Evolutionary conservation across 2,888 invertebrate genomes (phyloP).

Genomic region (Limnephilus lunatus): DNA sequence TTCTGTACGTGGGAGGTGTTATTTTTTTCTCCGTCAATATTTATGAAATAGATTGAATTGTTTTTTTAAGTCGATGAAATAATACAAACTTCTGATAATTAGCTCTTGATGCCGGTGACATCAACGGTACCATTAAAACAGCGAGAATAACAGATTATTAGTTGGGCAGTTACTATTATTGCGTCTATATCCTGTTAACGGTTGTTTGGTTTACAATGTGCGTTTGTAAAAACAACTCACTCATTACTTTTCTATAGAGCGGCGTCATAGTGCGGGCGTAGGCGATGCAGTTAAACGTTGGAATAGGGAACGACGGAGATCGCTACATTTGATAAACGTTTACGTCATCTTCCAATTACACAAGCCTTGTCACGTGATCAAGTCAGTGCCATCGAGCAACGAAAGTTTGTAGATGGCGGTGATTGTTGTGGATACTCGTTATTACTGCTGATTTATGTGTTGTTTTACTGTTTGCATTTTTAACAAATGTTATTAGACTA

Average conservation of each 20-base stretch:
- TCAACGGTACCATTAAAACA: neutral
- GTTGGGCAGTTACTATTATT: neutral
- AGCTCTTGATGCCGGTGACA: neutral
- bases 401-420: too few relatives aligned
- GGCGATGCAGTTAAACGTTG: constrained; percentile 32
- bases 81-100: neutral
- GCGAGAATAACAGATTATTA: neutral
- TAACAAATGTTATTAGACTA: too few relatives aligned
- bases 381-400: too few relatives aligned
- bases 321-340: neutral
- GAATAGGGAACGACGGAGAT: neutral
- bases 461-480: too few relatives aligned
- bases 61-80: neutral
- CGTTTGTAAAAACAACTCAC: neutral
- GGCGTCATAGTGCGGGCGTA: neutral
- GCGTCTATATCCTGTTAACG: neutral
- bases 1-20: too few relatives aligned
- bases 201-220: neutral
- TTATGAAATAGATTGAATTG: too few relatives aligned
- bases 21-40: too few relatives aligned
- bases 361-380: too few relatives aligned
- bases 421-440: too few relatives aligned
- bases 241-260: neutral
- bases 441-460: too few relatives aligned
- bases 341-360: neutral